Conservation (phyloP, 1,140 invertebrate genomes). For the Atopsyche davidsoni region DNA sequence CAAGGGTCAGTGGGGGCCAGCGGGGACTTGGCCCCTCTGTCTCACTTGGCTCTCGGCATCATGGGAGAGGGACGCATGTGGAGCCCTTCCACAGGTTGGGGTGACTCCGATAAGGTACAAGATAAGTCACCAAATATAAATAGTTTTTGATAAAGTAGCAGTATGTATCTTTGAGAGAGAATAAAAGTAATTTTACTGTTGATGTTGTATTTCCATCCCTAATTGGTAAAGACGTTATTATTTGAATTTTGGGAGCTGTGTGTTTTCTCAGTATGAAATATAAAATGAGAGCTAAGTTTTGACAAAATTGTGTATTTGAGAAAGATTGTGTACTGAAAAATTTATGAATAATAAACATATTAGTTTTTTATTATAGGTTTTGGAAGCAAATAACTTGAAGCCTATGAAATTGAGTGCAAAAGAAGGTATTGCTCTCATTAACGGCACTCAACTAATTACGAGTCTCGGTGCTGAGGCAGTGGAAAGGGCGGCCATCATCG, state of each 20-base stretch:
- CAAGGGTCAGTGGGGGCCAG: slow-evolving; percentile 71
- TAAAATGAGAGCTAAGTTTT: background rate
- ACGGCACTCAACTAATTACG: slow-evolving; percentile 71
- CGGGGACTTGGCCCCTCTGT: slow-evolving; percentile 65
- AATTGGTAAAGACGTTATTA: too few species aligned
- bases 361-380: slow-evolving; percentile 27
- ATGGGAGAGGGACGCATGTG: slow-evolving; percentile 77
- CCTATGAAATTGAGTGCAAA: slow-evolving; percentile 60
- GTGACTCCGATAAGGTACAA: slow-evolving; percentile 59
- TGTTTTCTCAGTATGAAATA: background rate
- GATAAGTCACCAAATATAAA: too few species aligned
- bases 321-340: background rate
- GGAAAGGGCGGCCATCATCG: slow-evolving; percentile 56
- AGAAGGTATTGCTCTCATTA: slow-evolving; percentile 69
- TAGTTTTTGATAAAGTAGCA: too few species aligned
- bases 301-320: background rate
- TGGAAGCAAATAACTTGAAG: slow-evolving; percentile 46
- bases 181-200: too few species aligned
- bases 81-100: slow-evolving; percentile 67
- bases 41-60: slow-evolving; percentile 64
- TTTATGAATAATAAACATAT: slow-evolving; percentile 13
- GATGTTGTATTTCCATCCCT: too few species aligned
- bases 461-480: slow-evolving; percentile 64
- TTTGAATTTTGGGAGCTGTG: too few species aligned
- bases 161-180: too few species aligned